A percentile compares a stretch with the other conserved stretches of the same genome.
phyloP scores from a whole-genome alignment of 2,113 vertebrate species.

The Cavia porcellus region DNA sequence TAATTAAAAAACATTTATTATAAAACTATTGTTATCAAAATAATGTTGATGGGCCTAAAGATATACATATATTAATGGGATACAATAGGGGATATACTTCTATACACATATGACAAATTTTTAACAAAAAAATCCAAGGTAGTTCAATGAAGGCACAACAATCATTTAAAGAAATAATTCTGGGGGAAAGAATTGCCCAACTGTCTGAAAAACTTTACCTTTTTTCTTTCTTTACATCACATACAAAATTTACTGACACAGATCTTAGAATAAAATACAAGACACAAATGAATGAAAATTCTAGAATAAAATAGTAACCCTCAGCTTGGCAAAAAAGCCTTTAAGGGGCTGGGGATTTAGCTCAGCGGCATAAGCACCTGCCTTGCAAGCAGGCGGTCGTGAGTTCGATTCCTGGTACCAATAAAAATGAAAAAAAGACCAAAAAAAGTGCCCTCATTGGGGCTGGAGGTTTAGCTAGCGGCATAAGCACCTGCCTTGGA shows the following conservation, averaged over 20 bases:
- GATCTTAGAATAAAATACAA: not conserved
- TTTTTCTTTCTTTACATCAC: not conserved
- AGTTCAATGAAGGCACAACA: not conserved
- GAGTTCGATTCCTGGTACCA: too few relatives aligned
- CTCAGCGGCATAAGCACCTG: too few relatives aligned
- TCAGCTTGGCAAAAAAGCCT: not conserved
- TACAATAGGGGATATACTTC: not conserved
- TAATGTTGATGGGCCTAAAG: not conserved
- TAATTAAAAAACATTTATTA: too few relatives aligned
- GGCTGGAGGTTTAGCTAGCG: too few relatives aligned
- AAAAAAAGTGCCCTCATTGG: too few relatives aligned
- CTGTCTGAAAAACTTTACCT: not conserved
- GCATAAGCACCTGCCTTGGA: too few relatives aligned
- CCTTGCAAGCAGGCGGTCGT: too few relatives aligned
- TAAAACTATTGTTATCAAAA: not conserved
- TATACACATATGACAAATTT: not conserved
- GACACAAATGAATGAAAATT: not conserved
- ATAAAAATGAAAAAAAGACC: too few relatives aligned
- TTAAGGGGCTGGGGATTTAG: too few relatives aligned
- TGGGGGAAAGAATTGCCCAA: not conserved
- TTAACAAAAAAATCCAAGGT: not conserved
- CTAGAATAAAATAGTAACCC: not conserved
- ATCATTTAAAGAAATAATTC: not conserved
- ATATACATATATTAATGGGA: not conserved
- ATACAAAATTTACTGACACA: conserved; percentile 3